These are phyloP conservation scores for Pangasius larnaudii DNA, from an alignment of 2,797 vertebrate genomes.

Conservation along the genomic window DNA sequence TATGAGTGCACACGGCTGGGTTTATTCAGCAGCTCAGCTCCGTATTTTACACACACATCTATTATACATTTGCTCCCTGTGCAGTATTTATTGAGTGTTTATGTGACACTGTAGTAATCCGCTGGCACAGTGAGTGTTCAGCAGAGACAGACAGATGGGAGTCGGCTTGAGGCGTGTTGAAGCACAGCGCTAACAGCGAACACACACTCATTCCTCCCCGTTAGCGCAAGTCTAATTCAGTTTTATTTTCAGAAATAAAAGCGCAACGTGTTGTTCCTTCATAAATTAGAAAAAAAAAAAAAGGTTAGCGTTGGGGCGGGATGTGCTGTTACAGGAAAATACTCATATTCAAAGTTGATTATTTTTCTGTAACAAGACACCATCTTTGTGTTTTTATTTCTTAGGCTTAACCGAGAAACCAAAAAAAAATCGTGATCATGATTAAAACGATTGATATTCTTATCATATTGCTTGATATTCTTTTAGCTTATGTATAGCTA, in stretches of 20 bases:
- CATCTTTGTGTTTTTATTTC: background rate
- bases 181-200: slow-evolving; percentile 8
- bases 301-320: too few species aligned
- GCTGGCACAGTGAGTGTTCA: background rate
- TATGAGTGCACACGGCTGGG: background rate
- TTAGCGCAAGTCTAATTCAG: slow-evolving; percentile 1
- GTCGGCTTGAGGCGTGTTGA: slow-evolving; percentile 31
- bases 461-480: too few species aligned
- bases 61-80: background rate
- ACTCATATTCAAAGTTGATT: background rate
- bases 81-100: background rate
- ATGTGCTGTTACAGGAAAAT: background rate
- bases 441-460: background rate
- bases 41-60: background rate
- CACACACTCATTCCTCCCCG: background rate
- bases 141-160: slow-evolving; percentile 34
- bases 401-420: background rate
- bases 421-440: background rate
- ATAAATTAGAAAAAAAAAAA: background rate
- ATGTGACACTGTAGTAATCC: background rate
- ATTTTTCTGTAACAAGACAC: background rate
- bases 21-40: background rate
- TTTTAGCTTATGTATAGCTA: background rate
- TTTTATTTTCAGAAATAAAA: background rate
- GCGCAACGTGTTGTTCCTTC: background rate